A percentile compares a stretch with the other conserved stretches of the same genome.
Conservation (phyloP, 2,113 vertebrate species). For the Coregonus clupeaformis region DNA sequence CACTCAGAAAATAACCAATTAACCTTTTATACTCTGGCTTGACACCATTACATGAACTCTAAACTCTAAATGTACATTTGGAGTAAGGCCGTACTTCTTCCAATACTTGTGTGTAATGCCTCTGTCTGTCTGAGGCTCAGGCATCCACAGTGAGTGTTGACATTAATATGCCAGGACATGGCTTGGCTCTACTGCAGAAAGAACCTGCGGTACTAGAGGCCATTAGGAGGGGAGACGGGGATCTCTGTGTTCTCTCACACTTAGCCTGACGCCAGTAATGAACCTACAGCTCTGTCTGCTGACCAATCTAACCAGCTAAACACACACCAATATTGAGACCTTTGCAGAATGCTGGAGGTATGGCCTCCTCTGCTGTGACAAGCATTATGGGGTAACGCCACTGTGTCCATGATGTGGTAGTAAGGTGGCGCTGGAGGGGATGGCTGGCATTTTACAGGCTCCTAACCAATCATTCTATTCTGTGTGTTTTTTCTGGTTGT, state of each 20-base stretch:
- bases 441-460: too few species aligned
- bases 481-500: too few species aligned
- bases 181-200: conserved; percentile 40
- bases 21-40: neutral
- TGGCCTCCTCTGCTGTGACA: too few species aligned
- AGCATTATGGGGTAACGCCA: too few species aligned
- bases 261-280: conserved; percentile 8
- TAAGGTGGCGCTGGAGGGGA: too few species aligned
- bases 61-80: neutral
- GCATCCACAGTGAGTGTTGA: conserved; percentile 29
- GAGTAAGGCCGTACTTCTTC: neutral
- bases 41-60: neutral
- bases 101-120: neutral
- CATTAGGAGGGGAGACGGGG: neutral
- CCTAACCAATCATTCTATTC: too few species aligned
- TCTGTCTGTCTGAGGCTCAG: neutral
- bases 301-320: neutral
- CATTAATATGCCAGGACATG: conserved; percentile 39
- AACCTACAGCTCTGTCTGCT: conserved; percentile 7
- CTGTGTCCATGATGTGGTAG: too few species aligned
- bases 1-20: neutral
- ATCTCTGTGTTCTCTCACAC: conserved; percentile 17
- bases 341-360: neutral
- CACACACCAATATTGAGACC: neutral
- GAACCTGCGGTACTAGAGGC: conserved; percentile 18